Conservation (phyloP, 2,888 invertebrate species). For the Diarsia rubi region DNA sequence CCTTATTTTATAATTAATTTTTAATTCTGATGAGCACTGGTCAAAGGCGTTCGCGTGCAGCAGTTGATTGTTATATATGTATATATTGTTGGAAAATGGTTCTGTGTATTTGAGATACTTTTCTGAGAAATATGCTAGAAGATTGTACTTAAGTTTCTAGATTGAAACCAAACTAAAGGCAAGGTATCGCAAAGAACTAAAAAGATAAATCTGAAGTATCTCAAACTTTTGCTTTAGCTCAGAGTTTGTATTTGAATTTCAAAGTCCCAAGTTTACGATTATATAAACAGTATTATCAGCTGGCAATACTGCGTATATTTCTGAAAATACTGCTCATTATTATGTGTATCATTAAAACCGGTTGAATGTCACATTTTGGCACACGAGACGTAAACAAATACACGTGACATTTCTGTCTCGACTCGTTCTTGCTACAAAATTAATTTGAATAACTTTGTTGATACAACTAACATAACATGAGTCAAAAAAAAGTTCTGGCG, state of each 20-base stretch:
- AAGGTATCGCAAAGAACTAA: slow-evolving; percentile 29
- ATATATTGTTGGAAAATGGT: slow-evolving; percentile 69
- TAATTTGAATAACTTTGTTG: slow-evolving; percentile 19
- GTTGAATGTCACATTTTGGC: slow-evolving; percentile 36
- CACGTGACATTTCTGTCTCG: slow-evolving; percentile 28
- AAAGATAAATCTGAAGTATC: slow-evolving; percentile 39
- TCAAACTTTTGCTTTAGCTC: slow-evolving; percentile 31
- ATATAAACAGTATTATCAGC: slow-evolving; percentile 22
- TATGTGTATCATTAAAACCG: slow-evolving; percentile 14
- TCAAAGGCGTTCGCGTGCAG: slow-evolving; percentile 83
- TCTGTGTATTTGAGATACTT: slow-evolving; percentile 49
- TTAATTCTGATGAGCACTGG: slow-evolving; percentile 81
- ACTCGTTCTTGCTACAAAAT: slow-evolving; percentile 3
- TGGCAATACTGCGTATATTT: slow-evolving; percentile 4
- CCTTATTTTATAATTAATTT: slow-evolving; percentile 84
- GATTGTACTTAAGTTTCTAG: slow-evolving; percentile 55
- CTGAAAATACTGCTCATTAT: slow-evolving; percentile 18
- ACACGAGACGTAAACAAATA: slow-evolving; percentile 32
- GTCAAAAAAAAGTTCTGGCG: background rate
- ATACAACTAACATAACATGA: slow-evolving; percentile 12
- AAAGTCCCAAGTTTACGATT: slow-evolving; percentile 44
- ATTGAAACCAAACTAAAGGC: slow-evolving; percentile 28
- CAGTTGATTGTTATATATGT: slow-evolving; percentile 69
- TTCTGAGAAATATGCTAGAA: slow-evolving; percentile 28
- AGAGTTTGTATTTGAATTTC: slow-evolving; percentile 32